These are phyloP conservation scores for Microtus oregoni DNA, from an alignment of 2,113 vertebrate genomes.

Conservation along the genomic window DNA sequence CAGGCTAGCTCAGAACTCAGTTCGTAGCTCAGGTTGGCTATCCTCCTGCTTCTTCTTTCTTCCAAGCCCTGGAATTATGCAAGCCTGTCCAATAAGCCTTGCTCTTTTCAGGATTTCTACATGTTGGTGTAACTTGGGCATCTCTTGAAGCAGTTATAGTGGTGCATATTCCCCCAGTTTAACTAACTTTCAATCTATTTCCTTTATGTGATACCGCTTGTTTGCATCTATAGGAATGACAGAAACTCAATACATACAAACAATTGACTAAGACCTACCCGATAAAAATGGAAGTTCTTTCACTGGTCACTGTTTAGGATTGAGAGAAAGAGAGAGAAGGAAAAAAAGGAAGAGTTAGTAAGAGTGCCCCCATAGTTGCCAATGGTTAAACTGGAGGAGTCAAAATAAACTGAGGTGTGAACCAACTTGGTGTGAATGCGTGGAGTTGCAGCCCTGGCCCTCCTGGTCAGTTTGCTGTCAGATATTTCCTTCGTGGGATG, in stretches of 20 bases:
- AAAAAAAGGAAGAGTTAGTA: not conserved
- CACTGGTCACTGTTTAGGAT: not conserved
- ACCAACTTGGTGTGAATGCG: not conserved
- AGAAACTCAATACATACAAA: not conserved
- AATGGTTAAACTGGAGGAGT: not conserved
- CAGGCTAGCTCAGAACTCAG: not conserved
- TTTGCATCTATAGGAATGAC: not conserved
- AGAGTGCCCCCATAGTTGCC: not conserved
- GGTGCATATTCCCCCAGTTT: not conserved
- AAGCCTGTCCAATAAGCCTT: not conserved
- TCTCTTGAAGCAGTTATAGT: not conserved
- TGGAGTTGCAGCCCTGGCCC: not conserved
- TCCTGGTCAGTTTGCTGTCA: not conserved
- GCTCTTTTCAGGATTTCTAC: not conserved
- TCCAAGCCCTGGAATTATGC: not conserved
- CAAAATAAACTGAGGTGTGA: not conserved
- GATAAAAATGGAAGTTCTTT: not conserved
- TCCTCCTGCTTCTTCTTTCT: not conserved
- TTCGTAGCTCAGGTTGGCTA: not conserved
- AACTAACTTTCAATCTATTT: not conserved
- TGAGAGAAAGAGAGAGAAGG: not conserved
- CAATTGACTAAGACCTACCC: not conserved
- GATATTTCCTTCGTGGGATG: conserved; percentile 26
- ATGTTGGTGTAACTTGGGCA: not conserved
- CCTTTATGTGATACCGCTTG: not conserved